phyloP scores from a whole-genome alignment of 2,888 invertebrate species.

The Cataglyphis albicans region DNA sequence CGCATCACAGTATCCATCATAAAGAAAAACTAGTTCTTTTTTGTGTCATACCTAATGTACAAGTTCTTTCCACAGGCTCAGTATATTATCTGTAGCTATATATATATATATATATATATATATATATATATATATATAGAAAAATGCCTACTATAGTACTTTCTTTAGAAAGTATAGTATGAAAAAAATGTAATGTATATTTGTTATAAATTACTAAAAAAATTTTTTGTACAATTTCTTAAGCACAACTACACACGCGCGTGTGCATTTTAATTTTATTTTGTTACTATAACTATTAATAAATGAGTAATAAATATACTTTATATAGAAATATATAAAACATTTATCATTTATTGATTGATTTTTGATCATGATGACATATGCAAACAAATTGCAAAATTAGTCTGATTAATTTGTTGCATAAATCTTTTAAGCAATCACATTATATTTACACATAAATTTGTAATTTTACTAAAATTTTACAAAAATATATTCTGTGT shows the following conservation, averaged over 20 bases:
- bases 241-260: too few relatives aligned
- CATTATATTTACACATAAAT: neutral
- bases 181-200: conserved; percentile 14
- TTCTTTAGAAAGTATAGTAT: neutral
- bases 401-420: neutral
- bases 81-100: conserved; percentile 13
- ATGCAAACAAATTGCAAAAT: conserved; percentile 17
- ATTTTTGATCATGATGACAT: neutral
- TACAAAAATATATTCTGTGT: neutral
- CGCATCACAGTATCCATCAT: neutral
- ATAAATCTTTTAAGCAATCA: neutral
- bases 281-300: neutral
- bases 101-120: neutral
- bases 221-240: neutral
- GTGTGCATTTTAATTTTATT: neutral
- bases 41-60: neutral
- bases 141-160: neutral
- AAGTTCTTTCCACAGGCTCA: neutral
- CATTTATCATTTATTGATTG: neutral
- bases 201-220: neutral
- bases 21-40: neutral
- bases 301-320: neutral
- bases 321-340: neutral
- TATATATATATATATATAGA: neutral
- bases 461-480: conserved; percentile 1